Percentiles rank a stretch among this genome's conserved stretches.
Conservation (phyloP, 2,113 vertebrate genomes). For the Pomatostomus ruficeps region DNA sequence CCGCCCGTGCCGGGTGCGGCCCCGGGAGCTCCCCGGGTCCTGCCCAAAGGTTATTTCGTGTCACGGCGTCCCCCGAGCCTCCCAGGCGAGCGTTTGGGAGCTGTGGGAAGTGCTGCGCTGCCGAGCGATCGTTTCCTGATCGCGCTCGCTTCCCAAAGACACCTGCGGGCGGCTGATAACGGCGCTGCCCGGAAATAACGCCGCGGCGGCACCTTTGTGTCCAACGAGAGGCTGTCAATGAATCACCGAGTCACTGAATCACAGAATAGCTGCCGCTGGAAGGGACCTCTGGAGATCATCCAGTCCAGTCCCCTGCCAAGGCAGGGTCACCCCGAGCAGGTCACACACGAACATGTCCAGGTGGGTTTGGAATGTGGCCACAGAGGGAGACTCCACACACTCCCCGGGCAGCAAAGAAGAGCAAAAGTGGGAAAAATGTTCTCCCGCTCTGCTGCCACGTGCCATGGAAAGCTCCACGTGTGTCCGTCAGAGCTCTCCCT, state of each 20-base stretch:
- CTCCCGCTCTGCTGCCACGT: rapidly evolving
- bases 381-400: not conserved
- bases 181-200: not conserved
- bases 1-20: not conserved
- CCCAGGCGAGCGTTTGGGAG: rapidly evolving
- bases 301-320: not conserved
- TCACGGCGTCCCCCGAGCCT: rapidly evolving
- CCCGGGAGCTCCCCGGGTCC: not conserved
- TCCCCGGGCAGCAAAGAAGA: not conserved
- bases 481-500: not conserved
- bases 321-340: not conserved
- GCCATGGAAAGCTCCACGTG: rapidly evolving
- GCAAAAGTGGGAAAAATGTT: rapidly evolving
- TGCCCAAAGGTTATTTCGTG: not conserved
- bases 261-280: not conserved
- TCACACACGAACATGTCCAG: not conserved
- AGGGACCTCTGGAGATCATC: not conserved
- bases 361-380: not conserved
- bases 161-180: not conserved
- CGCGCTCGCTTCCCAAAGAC: not conserved
- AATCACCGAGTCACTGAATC: not conserved
- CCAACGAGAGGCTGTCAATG: not conserved
- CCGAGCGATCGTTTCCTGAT: not conserved
- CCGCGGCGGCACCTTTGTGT: rapidly evolving
- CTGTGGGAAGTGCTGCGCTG: not conserved